Conservation (phyloP, 2,888 invertebrate genomes). For the Asteroscopus sphinx region DNA sequence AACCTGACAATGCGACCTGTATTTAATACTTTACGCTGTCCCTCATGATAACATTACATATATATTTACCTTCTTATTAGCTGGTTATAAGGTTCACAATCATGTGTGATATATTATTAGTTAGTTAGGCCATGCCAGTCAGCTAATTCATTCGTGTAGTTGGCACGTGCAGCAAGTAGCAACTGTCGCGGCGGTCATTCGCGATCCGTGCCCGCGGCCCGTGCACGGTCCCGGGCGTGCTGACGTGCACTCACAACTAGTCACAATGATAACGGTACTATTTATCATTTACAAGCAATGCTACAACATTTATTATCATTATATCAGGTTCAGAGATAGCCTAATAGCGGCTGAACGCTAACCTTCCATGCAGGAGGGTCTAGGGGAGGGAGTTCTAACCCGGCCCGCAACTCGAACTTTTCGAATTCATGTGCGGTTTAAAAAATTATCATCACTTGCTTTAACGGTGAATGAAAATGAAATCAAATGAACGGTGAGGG, state of each 20-base stretch:
- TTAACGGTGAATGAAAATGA: too few relatives aligned
- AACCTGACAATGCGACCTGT: background rate
- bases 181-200: background rate
- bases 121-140: background rate
- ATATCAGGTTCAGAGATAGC: too few relatives aligned
- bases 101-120: background rate
- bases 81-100: background rate
- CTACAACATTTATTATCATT: background rate
- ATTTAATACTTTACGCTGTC: conserved; percentile 1
- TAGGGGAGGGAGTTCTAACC: too few relatives aligned
- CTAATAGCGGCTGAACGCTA: too few relatives aligned
- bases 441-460: too few relatives aligned
- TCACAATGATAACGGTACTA: background rate
- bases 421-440: too few relatives aligned
- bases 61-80: background rate
- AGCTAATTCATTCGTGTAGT: conserved; percentile 6
- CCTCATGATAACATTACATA: background rate
- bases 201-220: too few relatives aligned
- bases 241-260: conserved; percentile 2
- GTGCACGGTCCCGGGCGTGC: background rate
- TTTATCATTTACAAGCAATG: conserved; percentile 8
- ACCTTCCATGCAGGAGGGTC: too few relatives aligned
- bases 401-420: too few relatives aligned
- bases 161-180: conserved; percentile 9
- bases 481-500: too few relatives aligned